These are phyloP conservation scores for Drosophila mauritiana DNA, from an alignment of 1,140 invertebrate species.

Conservation along the genomic window DNA sequence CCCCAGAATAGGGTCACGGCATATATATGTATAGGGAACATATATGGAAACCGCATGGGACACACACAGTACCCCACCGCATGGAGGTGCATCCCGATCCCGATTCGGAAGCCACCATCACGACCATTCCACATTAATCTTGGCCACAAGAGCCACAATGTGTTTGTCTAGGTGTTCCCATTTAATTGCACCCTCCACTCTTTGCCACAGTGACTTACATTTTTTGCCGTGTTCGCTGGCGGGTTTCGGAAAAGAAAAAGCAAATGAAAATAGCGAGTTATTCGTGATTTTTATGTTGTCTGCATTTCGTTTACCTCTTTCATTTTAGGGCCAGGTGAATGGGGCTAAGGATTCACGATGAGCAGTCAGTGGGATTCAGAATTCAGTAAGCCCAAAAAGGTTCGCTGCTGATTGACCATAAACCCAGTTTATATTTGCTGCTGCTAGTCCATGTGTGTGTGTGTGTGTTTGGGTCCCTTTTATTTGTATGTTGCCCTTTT, in stretches of 20 bases:
- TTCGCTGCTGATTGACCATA: slow-evolving; percentile 73
- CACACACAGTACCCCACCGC: slow-evolving; percentile 8
- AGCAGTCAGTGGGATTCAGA: slow-evolving; percentile 65
- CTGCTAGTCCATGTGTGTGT: slow-evolving; percentile 11
- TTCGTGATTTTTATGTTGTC: slow-evolving; percentile 70
- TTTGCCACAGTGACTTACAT: not conserved
- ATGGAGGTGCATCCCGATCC: slow-evolving; percentile 32
- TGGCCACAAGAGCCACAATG: slow-evolving; percentile 65
- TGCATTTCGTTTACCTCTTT: slow-evolving; percentile 46
- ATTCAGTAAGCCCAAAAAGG: slow-evolving; percentile 59
- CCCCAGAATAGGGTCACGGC: slow-evolving; percentile 55
- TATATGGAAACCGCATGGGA: slow-evolving; percentile 54
- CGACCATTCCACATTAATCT: slow-evolving; percentile 52
- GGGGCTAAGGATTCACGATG: slow-evolving; percentile 58
- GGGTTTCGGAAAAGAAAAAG: not conserved
- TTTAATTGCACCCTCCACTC: slow-evolving; percentile 58
- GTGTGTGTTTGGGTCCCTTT: slow-evolving; percentile 4
- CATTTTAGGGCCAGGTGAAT: slow-evolving; percentile 43
- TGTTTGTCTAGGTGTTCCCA: slow-evolving; percentile 69
- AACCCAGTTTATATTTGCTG: slow-evolving; percentile 40
- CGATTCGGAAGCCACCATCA: slow-evolving; percentile 5
- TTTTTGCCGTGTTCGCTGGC: not conserved
- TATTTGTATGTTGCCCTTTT: slow-evolving; percentile 12
- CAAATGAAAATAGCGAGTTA: slow-evolving; percentile 57
- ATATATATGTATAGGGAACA: slow-evolving; percentile 17